Percentiles rank a stretch among this genome's conserved stretches.
phyloP scores from a whole-genome alignment of 2,113 vertebrate species.

The Onychostruthus taczanowskii region DNA sequence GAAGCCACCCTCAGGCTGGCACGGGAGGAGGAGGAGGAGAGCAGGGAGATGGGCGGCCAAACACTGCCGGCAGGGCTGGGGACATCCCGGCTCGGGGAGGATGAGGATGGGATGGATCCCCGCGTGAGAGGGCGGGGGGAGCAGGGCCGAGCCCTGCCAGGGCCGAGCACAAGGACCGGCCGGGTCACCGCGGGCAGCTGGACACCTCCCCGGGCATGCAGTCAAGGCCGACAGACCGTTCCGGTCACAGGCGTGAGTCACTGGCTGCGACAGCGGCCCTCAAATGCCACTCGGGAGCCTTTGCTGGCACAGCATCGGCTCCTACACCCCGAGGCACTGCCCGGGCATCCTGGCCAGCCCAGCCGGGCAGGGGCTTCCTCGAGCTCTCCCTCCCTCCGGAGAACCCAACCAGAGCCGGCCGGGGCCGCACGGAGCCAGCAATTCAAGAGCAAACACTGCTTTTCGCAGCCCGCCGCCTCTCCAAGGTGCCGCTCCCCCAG shows the following conservation, averaged over 20 bases:
- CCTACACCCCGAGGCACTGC: not conserved
- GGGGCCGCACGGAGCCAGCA: not conserved
- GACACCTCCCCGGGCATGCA: not conserved
- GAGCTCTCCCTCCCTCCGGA: rapidly evolving
- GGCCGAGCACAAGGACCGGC: not conserved
- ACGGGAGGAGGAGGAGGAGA: not conserved
- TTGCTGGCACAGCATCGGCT: not conserved
- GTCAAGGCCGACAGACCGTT: not conserved
- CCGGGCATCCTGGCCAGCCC: not conserved
- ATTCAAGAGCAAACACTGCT: not conserved
- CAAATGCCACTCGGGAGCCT: not conserved
- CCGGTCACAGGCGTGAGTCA: not conserved
- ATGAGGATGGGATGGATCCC: not conserved
- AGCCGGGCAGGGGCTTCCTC: not conserved
- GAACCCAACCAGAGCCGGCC: not conserved
- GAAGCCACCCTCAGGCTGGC: not conserved
- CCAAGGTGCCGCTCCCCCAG: not conserved
- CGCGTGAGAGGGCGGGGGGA: not conserved
- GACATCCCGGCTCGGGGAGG: not conserved
- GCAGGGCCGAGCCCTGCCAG: not conserved
- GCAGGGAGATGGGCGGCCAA: not conserved
- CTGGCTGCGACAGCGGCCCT: not conserved
- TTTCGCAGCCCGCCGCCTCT: not conserved
- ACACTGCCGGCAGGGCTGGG: rapidly evolving
- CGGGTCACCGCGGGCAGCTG: not conserved